Evolutionary conservation across 2,888 invertebrate genomes (phyloP).

Genomic region (Pristionchus arcanus): DNA sequence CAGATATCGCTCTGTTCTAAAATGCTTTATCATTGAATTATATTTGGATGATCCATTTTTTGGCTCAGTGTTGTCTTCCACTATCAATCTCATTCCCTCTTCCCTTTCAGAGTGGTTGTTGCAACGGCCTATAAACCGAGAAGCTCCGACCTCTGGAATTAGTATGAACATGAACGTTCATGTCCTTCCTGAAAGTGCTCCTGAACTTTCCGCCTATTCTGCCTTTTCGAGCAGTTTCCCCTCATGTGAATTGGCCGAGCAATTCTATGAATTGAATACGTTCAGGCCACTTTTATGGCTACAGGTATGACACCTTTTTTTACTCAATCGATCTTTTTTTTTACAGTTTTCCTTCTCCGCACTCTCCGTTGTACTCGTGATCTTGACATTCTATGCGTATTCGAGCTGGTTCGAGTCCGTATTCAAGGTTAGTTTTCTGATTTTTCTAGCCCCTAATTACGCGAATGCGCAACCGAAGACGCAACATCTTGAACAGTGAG

Average conservation of each 20-base stretch:
- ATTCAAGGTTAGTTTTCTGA: neutral
- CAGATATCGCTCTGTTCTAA: too few relatives aligned
- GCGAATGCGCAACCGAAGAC: too few relatives aligned
- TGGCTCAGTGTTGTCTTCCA: too few relatives aligned
- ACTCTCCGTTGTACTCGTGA: neutral
- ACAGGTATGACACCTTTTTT: neutral
- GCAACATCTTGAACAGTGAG: too few relatives aligned
- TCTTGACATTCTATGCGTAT: neutral
- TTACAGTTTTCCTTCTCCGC: constrained; percentile 10
- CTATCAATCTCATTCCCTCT: neutral
- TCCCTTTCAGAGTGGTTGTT: neutral
- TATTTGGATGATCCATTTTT: too few relatives aligned
- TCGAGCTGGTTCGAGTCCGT: constrained; percentile 9
- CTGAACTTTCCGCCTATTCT: neutral
- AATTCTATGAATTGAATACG: neutral
- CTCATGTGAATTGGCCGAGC: neutral
- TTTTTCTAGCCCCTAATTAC: too few relatives aligned
- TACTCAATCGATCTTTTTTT: neutral
- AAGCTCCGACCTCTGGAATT: neutral
- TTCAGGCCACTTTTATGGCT: neutral
- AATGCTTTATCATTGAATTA: too few relatives aligned
- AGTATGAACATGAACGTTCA: neutral
- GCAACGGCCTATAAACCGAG: too few relatives aligned
- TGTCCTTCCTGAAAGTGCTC: neutral
- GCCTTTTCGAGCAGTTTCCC: neutral